Evolutionary conservation across 2,113 vertebrate genomes (phyloP), one percentile per base, ranked within the genome.

Genomic region (Rhizomys pruinosus): DNA sequence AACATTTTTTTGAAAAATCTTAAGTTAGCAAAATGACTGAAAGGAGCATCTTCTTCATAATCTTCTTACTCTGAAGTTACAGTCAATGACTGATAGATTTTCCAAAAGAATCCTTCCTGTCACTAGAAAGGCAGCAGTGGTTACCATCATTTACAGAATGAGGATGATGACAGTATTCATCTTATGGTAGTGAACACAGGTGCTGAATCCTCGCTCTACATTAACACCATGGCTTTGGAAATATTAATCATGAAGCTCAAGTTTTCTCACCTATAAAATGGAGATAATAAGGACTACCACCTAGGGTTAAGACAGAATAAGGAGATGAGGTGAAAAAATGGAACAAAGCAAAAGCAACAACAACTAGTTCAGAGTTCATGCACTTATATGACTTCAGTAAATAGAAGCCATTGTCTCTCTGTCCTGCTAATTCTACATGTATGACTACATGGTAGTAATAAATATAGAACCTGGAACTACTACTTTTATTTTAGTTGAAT

Each of bases 21-120:
- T 72, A 92, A 34, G 55, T 64, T 57, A 91, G 55, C 9, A 73
- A 87, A 92, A 92, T 87, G 76, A 86, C 15, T 89, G 61, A 85
- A 85, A 94, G 66, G 52, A 86, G 16, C n/a, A 84, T 37, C 57
- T 66, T 55, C 17, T n/a, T 69, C 74, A 27, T 32, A 85, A 66
- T 57, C 76, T 91, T 94, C 37, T 85, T 80, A 22, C 27, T 91
- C 64, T 93, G 73, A 88, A 69, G 59, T 15, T 23, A 87, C 11
- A 78, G 79, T 77, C 63, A 91, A 42, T 47, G 64, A 80, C 1
- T 37, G 59, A 88, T 29, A 69, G 47, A 73, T 63, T 95, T 95
- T 81, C 15, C 11, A 39, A 71, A 78, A 84, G 73, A 78, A 64
- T 63, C 47, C 29, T 94, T 92, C 59, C 47, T 84, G 72, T 69